Conservation (phyloP, 2,113 vertebrate species). For the Rutilus rutilus region DNA sequence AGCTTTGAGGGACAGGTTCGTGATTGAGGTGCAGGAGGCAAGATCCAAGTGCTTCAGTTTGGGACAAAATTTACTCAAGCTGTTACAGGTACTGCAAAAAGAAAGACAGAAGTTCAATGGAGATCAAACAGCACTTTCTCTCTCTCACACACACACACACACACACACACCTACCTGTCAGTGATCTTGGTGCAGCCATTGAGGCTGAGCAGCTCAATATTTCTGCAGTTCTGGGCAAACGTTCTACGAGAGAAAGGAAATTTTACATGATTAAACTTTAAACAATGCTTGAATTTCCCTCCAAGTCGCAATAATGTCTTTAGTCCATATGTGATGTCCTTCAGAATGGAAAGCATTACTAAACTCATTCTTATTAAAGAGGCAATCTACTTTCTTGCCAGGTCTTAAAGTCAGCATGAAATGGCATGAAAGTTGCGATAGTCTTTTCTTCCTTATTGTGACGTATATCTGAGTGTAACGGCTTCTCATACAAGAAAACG, state of each 20-base stretch:
- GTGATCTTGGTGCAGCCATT: conserved; percentile 99
- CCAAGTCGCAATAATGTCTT: neutral
- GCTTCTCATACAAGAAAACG: too few relatives aligned
- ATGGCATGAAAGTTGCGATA: too few relatives aligned
- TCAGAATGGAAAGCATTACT: neutral
- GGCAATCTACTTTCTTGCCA: neutral
- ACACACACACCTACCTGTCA: conserved; percentile 81
- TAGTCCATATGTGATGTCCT: neutral
- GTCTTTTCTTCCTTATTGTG: too few relatives aligned
- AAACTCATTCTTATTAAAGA: neutral
- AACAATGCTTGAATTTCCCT: neutral
- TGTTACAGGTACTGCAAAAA: conserved; percentile 90
- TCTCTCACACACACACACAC: neutral
- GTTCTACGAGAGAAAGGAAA: conserved; percentile 78
- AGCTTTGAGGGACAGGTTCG: conserved; percentile 97
- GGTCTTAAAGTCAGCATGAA: neutral
- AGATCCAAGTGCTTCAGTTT: conserved; percentile 97
- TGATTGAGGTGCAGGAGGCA: conserved; percentile 97
- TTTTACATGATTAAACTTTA: neutral
- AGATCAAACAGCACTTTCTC: neutral
- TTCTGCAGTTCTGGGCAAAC: conserved; percentile 98
- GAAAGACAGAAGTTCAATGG: conserved; percentile 43
- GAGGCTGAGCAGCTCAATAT: conserved; percentile 94
- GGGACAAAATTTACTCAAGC: conserved; percentile 98
- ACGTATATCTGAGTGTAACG: too few relatives aligned